phyloP scores from a whole-genome alignment of 2,113 vertebrate genomes.

The Acrocephalus kingi region DNA sequence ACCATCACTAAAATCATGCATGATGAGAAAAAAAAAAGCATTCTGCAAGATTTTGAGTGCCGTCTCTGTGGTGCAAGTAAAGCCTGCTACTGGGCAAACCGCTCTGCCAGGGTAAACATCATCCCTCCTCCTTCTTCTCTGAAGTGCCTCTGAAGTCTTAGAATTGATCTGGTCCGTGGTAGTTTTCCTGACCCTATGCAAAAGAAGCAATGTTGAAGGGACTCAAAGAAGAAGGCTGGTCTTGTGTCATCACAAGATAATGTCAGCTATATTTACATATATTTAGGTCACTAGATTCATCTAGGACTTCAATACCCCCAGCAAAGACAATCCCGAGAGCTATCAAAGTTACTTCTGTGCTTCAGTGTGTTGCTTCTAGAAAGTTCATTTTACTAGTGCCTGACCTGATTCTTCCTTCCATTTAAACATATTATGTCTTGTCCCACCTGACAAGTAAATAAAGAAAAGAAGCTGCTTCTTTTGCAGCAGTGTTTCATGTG shows the following conservation, averaged over 20 bases:
- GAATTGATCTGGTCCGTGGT: not conserved
- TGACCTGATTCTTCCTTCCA: not conserved
- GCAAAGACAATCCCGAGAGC: not conserved
- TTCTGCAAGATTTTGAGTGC: not conserved
- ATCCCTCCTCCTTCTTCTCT: not conserved
- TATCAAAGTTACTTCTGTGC: not conserved
- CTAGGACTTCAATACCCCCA: not conserved
- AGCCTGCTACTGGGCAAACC: not conserved
- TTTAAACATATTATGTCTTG: not conserved
- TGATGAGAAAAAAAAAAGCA: not conserved
- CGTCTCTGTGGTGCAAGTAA: not conserved
- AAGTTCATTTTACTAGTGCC: not conserved
- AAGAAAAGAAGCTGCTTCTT: not conserved
- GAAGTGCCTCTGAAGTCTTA: not conserved
- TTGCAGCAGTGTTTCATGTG: not conserved
- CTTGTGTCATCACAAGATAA: not conserved
- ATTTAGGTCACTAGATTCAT: not conserved
- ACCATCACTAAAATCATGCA: not conserved
- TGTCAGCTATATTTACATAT: not conserved
- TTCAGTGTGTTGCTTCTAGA: not conserved
- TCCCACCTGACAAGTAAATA: not conserved
- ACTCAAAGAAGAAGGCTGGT: not conserved
- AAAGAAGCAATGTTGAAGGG: not conserved
- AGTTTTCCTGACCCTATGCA: not conserved
- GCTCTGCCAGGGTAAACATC: not conserved